phyloP scores from a whole-genome alignment of 1,140 invertebrate genomes.

The Proctacanthus coquilletti region DNA sequence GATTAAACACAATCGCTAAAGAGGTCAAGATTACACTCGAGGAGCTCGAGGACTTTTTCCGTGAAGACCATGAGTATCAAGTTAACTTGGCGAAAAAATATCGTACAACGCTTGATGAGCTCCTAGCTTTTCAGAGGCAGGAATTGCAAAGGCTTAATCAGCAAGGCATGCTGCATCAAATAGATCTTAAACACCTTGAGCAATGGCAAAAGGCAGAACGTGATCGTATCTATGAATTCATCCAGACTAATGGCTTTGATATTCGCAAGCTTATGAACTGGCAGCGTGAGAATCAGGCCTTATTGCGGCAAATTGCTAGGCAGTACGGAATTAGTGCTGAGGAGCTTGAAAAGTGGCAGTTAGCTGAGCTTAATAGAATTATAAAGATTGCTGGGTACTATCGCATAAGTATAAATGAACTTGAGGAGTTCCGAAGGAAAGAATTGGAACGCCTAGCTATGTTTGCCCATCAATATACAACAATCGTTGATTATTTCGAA shows the following conservation, averaged over 20 bases:
- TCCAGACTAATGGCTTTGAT: constrained; percentile 21
- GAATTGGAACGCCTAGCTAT: constrained; percentile 15
- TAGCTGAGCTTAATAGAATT: constrained; percentile 18
- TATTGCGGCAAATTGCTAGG: constrained; percentile 11
- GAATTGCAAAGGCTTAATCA: constrained; percentile 11
- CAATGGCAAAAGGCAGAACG: constrained; percentile 21
- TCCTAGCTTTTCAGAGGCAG: constrained; percentile 18
- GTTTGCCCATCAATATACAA: constrained; percentile 16
- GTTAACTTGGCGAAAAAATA: constrained; percentile 15
- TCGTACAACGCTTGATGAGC: constrained; percentile 10
- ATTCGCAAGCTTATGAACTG: constrained; percentile 15
- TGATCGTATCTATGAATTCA: constrained; percentile 24
- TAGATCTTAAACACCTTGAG: constrained; percentile 12
- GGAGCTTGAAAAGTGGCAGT: constrained; percentile 21
- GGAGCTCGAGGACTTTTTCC: constrained; percentile 18
- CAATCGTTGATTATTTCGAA: constrained; percentile 9
- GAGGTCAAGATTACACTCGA: constrained; percentile 16
- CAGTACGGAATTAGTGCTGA: constrained; percentile 15
- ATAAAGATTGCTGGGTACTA: constrained; percentile 17
- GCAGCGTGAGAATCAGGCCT: constrained; percentile 18
- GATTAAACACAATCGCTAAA: constrained; percentile 14
- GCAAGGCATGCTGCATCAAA: constrained; percentile 15
- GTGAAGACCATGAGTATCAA: constrained; percentile 15
- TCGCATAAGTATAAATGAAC: constrained; percentile 14
- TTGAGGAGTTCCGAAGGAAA: constrained; percentile 23